A percentile compares a stretch with the other conserved stretches of the same genome.
Conservation (phyloP, 2,113 vertebrate genomes). For the Heterotis niloticus region DNA sequence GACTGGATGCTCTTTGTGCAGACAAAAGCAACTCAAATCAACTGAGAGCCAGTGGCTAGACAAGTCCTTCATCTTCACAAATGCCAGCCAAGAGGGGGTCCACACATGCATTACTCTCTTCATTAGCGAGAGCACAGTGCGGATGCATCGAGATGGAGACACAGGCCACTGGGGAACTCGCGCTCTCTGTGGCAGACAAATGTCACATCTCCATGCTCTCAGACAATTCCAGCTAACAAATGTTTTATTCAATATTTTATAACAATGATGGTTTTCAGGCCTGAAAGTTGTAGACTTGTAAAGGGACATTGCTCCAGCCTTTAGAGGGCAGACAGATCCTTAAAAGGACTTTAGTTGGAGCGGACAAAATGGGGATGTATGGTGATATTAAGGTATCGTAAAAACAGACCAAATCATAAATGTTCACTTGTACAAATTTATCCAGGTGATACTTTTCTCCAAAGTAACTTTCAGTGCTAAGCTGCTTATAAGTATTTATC, state of each 20-base stretch:
- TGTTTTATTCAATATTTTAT: conserved; percentile 88
- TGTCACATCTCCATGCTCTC: conserved; percentile 82
- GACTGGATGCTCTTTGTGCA: conserved; percentile 84
- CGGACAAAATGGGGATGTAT: too few relatives aligned
- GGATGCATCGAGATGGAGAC: conserved; percentile 80
- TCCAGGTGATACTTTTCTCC: too few relatives aligned
- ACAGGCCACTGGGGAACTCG: conserved; percentile 70
- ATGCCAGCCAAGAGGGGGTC: conserved; percentile 85
- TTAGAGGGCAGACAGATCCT: too few relatives aligned
- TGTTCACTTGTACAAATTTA: too few relatives aligned
- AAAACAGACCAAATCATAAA: too few relatives aligned
- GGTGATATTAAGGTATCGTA: too few relatives aligned
- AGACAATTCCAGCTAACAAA: conserved; percentile 83
- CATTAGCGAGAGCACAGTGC: conserved; percentile 80
- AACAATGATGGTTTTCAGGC: conserved; percentile 78
- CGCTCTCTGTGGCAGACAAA: conserved; percentile 70
- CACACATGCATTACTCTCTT: conserved; percentile 84
- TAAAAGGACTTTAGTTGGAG: too few relatives aligned
- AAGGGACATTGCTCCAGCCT: neutral
- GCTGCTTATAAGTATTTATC: too few relatives aligned
- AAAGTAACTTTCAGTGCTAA: too few relatives aligned
- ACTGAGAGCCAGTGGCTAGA: conserved; percentile 80
- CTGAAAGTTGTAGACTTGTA: conserved; percentile 70
- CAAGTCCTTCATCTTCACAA: conserved; percentile 92
- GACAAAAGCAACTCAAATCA: conserved; percentile 83